Conservation (phyloP, 2,888 invertebrate genomes). For the Syrista parreyssii region DNA sequence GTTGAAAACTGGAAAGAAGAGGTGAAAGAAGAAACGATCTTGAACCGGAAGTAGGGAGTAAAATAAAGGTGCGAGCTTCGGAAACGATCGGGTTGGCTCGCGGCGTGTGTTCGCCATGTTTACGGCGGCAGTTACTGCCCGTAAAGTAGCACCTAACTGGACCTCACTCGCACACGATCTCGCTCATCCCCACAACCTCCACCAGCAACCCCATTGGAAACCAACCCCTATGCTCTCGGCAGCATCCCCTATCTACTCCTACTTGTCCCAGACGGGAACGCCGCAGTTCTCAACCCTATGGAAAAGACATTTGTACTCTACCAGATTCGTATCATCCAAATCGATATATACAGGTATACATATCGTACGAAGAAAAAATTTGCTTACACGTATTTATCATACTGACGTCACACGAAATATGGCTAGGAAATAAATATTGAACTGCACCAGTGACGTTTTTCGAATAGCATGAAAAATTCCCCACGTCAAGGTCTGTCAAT, state of each 20-base stretch:
- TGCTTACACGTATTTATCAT: not conserved
- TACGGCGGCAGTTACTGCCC: constrained; percentile 51
- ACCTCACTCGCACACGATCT: constrained; percentile 37
- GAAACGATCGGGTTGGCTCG: constrained; percentile 5
- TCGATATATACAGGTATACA: not conserved
- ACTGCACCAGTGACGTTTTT: not conserved
- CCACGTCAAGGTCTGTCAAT: not conserved
- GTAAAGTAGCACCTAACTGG: constrained; percentile 55
- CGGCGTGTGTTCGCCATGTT: constrained; percentile 46
- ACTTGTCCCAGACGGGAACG: not conserved
- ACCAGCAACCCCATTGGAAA: constrained; percentile 11
- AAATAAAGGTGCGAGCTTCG: not conserved
- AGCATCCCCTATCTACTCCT: constrained; percentile 6
- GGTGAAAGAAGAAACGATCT: not conserved
- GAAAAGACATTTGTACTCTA: not conserved
- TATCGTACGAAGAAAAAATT: too few relatives aligned
- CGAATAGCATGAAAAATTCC: not conserved
- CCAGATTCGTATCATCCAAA: not conserved
- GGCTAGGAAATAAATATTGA: not conserved
- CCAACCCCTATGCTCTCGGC: constrained; percentile 10
- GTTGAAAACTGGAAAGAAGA: not conserved
- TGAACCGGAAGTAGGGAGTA: not conserved
- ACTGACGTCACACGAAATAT: not conserved
- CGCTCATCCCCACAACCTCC: constrained; percentile 14
- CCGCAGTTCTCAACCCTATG: constrained; percentile 16